phyloP scores from a whole-genome alignment of 1,140 invertebrate genomes.

The Lethrus apterus region DNA sequence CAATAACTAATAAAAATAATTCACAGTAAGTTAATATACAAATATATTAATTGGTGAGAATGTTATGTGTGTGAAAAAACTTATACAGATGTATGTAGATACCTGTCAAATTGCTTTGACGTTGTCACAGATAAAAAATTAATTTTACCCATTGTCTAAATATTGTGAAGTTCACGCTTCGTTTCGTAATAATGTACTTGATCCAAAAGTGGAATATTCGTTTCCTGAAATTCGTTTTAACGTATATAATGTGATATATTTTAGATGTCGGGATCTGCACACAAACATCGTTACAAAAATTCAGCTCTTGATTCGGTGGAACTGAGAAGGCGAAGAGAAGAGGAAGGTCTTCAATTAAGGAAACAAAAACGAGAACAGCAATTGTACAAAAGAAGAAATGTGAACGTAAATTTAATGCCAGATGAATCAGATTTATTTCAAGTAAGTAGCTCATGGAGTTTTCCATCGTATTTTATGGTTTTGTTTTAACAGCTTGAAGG shows the following conservation, averaged over 20 bases:
- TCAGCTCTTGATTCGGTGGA: constrained; percentile 86
- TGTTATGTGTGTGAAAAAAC: background rate
- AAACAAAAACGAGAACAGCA: constrained; percentile 94
- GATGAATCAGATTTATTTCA: constrained; percentile 46
- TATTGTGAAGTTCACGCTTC: background rate
- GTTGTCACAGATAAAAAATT: constrained; percentile 9
- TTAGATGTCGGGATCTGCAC: constrained; percentile 68
- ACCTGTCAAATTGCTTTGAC: constrained; percentile 13
- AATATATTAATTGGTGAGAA: constrained; percentile 1
- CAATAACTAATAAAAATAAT: no score
- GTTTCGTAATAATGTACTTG: background rate
- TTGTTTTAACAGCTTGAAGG: constrained; percentile 31
- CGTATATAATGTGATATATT: constrained; percentile 27
- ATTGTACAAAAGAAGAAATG: constrained; percentile 87
- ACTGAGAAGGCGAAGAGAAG: constrained; percentile 82
- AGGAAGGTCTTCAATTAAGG: constrained; percentile 90
- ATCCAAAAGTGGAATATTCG: background rate
- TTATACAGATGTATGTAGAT: constrained; percentile 11
- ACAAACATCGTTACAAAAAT: constrained; percentile 95
- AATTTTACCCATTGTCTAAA: constrained; percentile 4
- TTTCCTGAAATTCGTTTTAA: background rate
- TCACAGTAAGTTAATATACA: constrained; percentile 6
- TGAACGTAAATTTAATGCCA: constrained; percentile 50
- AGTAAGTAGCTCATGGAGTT: constrained; percentile 16
- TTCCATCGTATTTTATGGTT: background rate